Evolutionary conservation across 2,797 vertebrate genomes (phyloP).

Genomic region (Pangasius larnaudii): DNA sequence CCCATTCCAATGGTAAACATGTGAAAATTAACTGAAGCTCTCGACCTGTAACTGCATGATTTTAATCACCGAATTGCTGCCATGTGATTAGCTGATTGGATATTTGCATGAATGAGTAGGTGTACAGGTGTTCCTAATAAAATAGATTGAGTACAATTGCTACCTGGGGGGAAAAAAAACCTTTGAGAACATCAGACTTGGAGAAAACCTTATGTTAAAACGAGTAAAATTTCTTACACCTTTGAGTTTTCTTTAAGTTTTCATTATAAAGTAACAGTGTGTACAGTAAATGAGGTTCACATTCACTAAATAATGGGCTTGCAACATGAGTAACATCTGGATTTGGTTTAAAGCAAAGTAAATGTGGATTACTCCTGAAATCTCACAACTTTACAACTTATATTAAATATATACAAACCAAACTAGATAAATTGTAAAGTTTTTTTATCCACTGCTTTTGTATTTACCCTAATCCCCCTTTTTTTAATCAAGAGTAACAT

Average conservation of each 20-base stretch:
- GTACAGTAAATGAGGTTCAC: not conserved
- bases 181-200: not conserved
- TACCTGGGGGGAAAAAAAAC: not conserved
- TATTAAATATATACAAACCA: not conserved
- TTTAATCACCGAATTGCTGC: not conserved
- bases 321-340: not conserved
- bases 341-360: not conserved
- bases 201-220: not conserved
- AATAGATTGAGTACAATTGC: not conserved
- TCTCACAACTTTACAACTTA: not conserved
- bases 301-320: not conserved
- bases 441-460: not conserved
- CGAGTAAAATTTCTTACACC: not conserved
- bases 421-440: not conserved
- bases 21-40: not conserved
- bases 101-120: not conserved
- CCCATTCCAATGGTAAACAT: not conserved
- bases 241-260: not conserved
- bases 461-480: no score
- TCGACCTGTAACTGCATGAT: no score
- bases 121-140: not conserved
- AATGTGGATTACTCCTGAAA: not conserved
- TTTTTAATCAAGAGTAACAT: not conserved
- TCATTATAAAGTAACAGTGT: not conserved
- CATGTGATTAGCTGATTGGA: not conserved